A percentile compares a stretch with the other conserved stretches of the same genome.
Conservation (phyloP, 1,140 invertebrate species). For the Caenorhabditis brenneri region DNA sequence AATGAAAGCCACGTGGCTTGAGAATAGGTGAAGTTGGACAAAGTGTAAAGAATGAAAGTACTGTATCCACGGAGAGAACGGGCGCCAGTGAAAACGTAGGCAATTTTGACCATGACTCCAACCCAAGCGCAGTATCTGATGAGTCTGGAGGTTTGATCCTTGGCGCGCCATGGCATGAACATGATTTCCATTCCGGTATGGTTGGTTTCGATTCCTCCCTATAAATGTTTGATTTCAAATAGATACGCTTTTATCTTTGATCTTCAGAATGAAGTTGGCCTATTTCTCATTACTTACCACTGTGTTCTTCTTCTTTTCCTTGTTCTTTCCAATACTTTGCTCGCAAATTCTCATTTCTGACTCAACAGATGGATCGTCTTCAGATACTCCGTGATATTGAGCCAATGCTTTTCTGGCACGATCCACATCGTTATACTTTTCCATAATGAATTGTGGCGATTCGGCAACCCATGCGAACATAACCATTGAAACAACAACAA, state of each 20-base stretch:
- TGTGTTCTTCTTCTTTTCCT: slow-evolving; percentile 45
- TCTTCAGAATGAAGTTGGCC: neutral
- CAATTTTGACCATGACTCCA: slow-evolving; percentile 61
- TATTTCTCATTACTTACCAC: neutral
- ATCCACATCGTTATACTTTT: slow-evolving; percentile 49
- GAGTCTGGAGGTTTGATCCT: slow-evolving; percentile 53
- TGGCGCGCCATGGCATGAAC: slow-evolving; percentile 59
- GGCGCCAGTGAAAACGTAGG: slow-evolving; percentile 60
- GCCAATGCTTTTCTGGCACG: slow-evolving; percentile 55
- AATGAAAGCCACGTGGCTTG: slow-evolving; percentile 32
- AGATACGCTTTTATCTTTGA: neutral
- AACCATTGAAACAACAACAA: slow-evolving; percentile 49
- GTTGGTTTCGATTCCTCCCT: slow-evolving; percentile 4
- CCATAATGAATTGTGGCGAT: slow-evolving; percentile 56
- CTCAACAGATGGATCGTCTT: slow-evolving; percentile 53
- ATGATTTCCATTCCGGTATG: slow-evolving; percentile 53
- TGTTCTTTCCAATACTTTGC: slow-evolving; percentile 29
- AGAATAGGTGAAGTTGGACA: slow-evolving; percentile 17
- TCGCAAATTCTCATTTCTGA: slow-evolving; percentile 53
- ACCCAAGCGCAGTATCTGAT: slow-evolving; percentile 60
- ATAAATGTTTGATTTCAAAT: neutral
- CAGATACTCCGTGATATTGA: slow-evolving; percentile 51
- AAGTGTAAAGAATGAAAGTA: slow-evolving; percentile 56
- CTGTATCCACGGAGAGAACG: slow-evolving; percentile 56
- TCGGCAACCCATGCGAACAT: slow-evolving; percentile 55